Conservation (phyloP, 2,113 vertebrate species). For the Percopsis transmontana region DNA sequence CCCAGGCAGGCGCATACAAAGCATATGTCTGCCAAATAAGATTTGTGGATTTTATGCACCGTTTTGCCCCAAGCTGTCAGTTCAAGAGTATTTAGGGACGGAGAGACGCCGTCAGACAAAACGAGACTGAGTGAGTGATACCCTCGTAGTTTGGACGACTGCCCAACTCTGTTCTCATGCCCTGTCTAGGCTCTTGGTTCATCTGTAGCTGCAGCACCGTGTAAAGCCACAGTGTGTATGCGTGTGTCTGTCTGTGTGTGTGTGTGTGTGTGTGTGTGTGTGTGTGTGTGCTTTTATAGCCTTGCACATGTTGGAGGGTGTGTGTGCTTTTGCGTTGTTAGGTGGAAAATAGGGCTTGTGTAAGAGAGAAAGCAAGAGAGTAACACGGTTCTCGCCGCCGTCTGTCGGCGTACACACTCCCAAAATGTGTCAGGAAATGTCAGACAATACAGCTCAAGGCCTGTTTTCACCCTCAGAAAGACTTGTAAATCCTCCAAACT, state of each 20-base stretch:
- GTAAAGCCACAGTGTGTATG: neutral
- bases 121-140: conserved; percentile 16
- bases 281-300: neutral
- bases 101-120: neutral
- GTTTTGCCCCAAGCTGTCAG: conserved; percentile 54
- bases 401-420: neutral
- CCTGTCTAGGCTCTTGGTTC: conserved; percentile 6
- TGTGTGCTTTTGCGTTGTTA: neutral
- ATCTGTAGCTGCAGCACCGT: neutral
- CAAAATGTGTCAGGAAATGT: neutral
- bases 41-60: conserved; percentile 45
- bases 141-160: conserved; percentile 25
- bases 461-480: neutral
- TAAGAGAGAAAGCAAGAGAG: no score
- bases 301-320: neutral
- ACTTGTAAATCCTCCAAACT: neutral
- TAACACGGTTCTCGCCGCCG: neutral
- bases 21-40: conserved; percentile 41
- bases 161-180: conserved; percentile 24
- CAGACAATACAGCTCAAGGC: neutral
- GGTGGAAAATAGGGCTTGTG: neutral
- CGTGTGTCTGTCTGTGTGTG: conserved; percentile 8
- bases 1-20: conserved; percentile 35
- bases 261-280: neutral
- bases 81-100: neutral